phyloP scores from a whole-genome alignment of 2,888 invertebrate genomes.

The Caenorhabditis panamensis region DNA sequence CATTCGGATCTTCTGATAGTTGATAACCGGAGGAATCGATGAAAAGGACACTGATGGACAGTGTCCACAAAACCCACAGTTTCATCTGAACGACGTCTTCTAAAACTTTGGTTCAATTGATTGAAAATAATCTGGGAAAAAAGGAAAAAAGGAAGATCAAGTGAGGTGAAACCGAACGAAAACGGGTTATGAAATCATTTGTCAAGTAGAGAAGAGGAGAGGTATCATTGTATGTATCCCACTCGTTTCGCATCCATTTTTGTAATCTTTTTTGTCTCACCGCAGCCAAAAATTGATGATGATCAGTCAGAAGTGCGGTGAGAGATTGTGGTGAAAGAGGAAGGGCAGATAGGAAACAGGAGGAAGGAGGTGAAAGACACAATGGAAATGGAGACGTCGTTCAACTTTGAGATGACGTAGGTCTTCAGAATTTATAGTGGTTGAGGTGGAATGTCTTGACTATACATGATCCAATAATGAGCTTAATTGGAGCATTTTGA shows the following conservation, averaged over 20 bases:
- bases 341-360: slow-evolving; percentile 1
- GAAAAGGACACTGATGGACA: slow-evolving; percentile 37
- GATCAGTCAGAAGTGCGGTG: slow-evolving; percentile 19
- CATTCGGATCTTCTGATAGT: slow-evolving; percentile 5
- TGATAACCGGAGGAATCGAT: background rate
- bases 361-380: slow-evolving; percentile 10
- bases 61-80: slow-evolving; percentile 26
- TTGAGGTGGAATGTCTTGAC: too few relatives aligned
- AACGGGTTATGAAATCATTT: slow-evolving; percentile 49
- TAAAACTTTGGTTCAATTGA: too few relatives aligned
- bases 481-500: too few relatives aligned
- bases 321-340: slow-evolving; percentile 1
- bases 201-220: slow-evolving; percentile 54
- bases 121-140: background rate
- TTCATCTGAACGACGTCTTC: slow-evolving; percentile 21
- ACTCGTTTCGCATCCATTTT: slow-evolving; percentile 20
- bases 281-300: slow-evolving; percentile 13
- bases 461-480: too few relatives aligned
- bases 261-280: slow-evolving; percentile 48
- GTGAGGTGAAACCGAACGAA: slow-evolving; percentile 14
- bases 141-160: background rate
- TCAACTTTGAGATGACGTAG: background rate
- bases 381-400: background rate
- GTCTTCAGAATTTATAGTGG: background rate
- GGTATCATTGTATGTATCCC: slow-evolving; percentile 52